Base-by-base conservation (phyloP, 2,888 invertebrate species). In the Lissocephala sabroskyi region DNA sequence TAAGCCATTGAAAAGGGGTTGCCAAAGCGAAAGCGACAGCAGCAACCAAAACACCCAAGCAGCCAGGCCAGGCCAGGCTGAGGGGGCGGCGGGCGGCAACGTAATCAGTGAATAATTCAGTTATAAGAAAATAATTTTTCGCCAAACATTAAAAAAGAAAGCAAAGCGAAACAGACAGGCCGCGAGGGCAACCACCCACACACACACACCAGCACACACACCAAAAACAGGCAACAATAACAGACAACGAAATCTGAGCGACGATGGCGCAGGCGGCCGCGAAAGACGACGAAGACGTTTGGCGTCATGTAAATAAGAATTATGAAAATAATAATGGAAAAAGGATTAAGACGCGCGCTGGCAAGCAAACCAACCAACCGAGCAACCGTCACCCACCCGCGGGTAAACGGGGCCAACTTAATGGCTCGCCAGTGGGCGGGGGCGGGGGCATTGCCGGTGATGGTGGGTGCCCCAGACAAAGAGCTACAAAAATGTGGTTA, bases 271-370 rank as follows among this genome's bases (percentile, higher is more conserved):
- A 43, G 56, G 36, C 30, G 33, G 50, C 37, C 13, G 30, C 5
- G 30, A 11, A 30, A 11, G 30, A 11, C 23, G 7, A 2, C 2
- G 49, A 74, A 71, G 71, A 66, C 65, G 75, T 61, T 64, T 57
- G 70, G 71, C 73, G 65, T 67, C 73, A 80, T 79, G 82, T 82
- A 81, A 81, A 81, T 81, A 81, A 82, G 82, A 81, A 81, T 81
- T 81, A 81, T 81, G 79, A 81, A 83, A 82, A 82, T 83, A 82
- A 82, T 82, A 82, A 82, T 82, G 82, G 82, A 83, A 83, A 82
- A 82, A 82, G 82, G 82, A 82, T 83, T 82, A 82, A 82, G 82
- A 81, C 80, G 66, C 64, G 66, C 59, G 70, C 54, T 61, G 61
- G 65, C 62, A 47, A n/a, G n/a, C n/a, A 33, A 45, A 49, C 53